Evolutionary conservation across 2,888 invertebrate species (phyloP).

Genomic region (Neoascia interrupta): DNA sequence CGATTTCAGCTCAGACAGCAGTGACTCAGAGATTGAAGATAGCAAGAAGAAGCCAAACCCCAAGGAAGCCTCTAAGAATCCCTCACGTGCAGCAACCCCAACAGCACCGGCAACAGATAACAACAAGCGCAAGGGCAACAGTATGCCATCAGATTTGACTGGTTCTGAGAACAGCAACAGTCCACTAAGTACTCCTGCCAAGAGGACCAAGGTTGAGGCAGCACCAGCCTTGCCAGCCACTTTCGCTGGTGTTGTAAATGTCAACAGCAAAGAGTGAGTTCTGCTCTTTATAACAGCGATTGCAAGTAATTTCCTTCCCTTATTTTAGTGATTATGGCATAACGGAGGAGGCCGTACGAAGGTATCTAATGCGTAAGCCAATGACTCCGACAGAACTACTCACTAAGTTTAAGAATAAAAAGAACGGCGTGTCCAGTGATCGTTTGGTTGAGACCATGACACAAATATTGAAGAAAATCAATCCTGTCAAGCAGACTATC

Average conservation of each 20-base stretch:
- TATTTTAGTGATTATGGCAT: conserved; percentile 90
- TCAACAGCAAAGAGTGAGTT: conserved; percentile 77
- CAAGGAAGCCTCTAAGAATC: conserved; percentile 80
- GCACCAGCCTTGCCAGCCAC: conserved; percentile 77
- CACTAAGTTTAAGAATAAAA: conserved; percentile 97
- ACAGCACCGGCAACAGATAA: conserved; percentile 73
- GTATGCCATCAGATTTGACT: conserved; percentile 78
- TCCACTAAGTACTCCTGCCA: conserved; percentile 78
- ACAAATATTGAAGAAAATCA: conserved; percentile 95
- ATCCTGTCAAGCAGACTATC: conserved; percentile 94
- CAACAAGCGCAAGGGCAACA: conserved; percentile 77
- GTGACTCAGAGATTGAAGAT: conserved; percentile 85
- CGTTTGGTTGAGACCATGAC: conserved; percentile 96
- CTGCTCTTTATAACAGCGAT: conserved; percentile 5
- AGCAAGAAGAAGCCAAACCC: conserved; percentile 80
- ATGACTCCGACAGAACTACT: conserved; percentile 98
- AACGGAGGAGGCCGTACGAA: conserved; percentile 95
- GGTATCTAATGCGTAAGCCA: conserved; percentile 97
- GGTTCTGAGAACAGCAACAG: conserved; percentile 79
- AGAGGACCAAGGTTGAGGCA: conserved; percentile 76
- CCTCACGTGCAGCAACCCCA: conserved; percentile 80
- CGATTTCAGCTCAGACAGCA: conserved; percentile 86
- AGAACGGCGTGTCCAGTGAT: conserved; percentile 93
- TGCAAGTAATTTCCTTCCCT: background rate
- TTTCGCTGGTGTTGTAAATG: conserved; percentile 77